phyloP scores from a whole-genome alignment of 1,140 invertebrate genomes.

The Steinernema khuongi region DNA sequence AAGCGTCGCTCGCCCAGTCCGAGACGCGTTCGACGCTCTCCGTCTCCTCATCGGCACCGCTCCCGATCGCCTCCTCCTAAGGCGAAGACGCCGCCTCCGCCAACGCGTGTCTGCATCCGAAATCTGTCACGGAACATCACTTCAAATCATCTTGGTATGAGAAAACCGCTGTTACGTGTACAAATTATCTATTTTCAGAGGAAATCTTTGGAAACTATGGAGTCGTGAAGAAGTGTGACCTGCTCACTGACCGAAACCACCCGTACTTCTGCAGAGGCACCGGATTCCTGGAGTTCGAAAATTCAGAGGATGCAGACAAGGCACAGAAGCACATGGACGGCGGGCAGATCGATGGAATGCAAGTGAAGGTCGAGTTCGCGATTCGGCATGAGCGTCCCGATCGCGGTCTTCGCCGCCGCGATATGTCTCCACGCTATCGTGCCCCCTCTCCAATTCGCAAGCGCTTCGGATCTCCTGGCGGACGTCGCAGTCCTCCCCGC shows the following conservation, averaged over 20 bases:
- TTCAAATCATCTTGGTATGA: slow-evolving; percentile 81
- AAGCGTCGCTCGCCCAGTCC: slow-evolving; percentile 22
- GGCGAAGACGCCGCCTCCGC: slow-evolving; percentile 25
- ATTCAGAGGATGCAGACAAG: slow-evolving; percentile 87
- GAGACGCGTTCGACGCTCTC: slow-evolving; percentile 24
- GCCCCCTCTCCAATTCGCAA: neutral
- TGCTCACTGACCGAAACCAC: slow-evolving; percentile 79
- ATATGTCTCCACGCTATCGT: neutral
- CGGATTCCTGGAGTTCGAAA: slow-evolving; percentile 89
- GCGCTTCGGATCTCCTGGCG: slow-evolving; percentile 1
- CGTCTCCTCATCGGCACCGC: slow-evolving; percentile 1
- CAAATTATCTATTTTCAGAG: slow-evolving; percentile 64
- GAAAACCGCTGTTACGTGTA: slow-evolving; percentile 44
- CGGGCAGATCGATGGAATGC: slow-evolving; percentile 64
- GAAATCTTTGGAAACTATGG: slow-evolving; percentile 94
- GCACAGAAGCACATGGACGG: slow-evolving; percentile 99
- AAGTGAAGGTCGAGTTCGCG: slow-evolving; percentile 44
- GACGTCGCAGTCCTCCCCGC: neutral
- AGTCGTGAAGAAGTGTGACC: slow-evolving; percentile 79
- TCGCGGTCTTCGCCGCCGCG: neutral
- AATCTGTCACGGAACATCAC: slow-evolving; percentile 66
- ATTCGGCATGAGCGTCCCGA: neutral
- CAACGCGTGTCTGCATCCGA: slow-evolving; percentile 25
- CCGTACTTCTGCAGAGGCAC: slow-evolving; percentile 77
- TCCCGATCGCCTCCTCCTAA: slow-evolving; percentile 26